A percentile compares a stretch with the other conserved stretches of the same genome.
These are phyloP conservation scores for Bombylius major DNA, from an alignment of 2,888 invertebrate genomes.

Conservation along the genomic window DNA sequence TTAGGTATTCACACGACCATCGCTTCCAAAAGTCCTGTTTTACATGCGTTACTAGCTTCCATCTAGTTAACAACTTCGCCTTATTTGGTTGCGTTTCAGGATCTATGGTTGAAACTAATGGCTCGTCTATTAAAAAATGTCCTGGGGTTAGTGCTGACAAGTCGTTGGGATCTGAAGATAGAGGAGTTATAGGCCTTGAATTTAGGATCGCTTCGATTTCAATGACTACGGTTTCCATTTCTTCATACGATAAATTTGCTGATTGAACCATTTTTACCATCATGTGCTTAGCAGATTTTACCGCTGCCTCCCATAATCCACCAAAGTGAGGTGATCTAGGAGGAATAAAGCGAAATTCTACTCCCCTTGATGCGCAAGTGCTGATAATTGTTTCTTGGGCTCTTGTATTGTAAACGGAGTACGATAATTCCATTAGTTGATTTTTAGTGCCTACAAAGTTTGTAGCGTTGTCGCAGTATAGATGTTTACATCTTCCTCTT, in stretches of 20 bases:
- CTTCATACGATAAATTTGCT: neutral
- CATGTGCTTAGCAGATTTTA: neutral
- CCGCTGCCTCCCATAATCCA: neutral
- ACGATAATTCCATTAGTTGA: neutral
- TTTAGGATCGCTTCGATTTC: neutral
- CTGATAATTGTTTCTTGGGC: neutral
- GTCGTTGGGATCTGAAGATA: neutral
- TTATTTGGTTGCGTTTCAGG: too few species aligned
- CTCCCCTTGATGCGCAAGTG: neutral
- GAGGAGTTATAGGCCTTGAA: neutral
- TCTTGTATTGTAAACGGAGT: neutral
- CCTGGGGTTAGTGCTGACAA: neutral
- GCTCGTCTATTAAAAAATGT: neutral
- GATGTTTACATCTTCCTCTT: constrained; percentile 2
- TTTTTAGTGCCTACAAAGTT: constrained; percentile 8
- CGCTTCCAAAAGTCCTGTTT: neutral
- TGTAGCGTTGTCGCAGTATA: constrained; percentile 4
- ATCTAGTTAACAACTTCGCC: neutral
- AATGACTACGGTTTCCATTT: neutral
- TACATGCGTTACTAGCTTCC: neutral
- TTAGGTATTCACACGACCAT: neutral
- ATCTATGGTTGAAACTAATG: neutral
- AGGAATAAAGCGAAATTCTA: neutral
- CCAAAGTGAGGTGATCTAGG: neutral
- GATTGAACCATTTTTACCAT: neutral